These are phyloP conservation scores for Luidia sarsii DNA, from an alignment of 53 echinoderm and acorn worm genomes.

Conservation along the genomic window DNA sequence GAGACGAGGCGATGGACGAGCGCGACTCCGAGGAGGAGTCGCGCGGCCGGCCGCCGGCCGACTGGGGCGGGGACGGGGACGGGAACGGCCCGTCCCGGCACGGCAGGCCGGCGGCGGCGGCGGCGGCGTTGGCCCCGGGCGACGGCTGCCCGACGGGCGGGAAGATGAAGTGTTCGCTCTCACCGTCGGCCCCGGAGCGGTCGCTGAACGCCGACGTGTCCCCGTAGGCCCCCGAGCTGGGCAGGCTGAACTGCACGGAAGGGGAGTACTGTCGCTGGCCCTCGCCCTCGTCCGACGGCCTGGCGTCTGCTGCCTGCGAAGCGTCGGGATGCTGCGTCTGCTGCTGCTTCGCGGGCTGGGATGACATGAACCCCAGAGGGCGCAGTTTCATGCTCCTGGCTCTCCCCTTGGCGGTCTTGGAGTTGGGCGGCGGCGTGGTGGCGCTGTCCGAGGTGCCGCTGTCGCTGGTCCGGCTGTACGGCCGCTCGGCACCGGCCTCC, in stretches of 20 bases:
- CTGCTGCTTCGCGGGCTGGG: neutral
- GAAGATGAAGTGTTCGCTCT: conserved; percentile 37
- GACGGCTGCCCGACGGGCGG: conserved; percentile 3
- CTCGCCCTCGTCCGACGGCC: conserved; percentile 2
- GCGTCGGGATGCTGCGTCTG: neutral
- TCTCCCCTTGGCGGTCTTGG: conserved; percentile 18
- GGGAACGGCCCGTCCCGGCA: neutral
- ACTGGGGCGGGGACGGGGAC: neutral
- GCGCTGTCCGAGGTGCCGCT: conserved; percentile 47
- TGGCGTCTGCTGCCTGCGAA: neutral
- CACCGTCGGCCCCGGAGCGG: neutral
- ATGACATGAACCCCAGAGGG: conserved; percentile 14
- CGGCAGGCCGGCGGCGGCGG: neutral
- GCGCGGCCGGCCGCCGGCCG: neutral
- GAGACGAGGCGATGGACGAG: neutral
- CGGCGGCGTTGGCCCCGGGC: neutral
- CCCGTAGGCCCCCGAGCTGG: neutral
- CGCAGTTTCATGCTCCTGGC: conserved; percentile 44
- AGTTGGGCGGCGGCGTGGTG: conserved; percentile 46
- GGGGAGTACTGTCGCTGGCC: conserved; percentile 9
- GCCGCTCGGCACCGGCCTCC: neutral
- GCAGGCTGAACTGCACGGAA: conserved; percentile 31
- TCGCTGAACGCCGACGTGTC: conserved; percentile 6
- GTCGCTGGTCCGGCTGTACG: conserved; percentile 47
- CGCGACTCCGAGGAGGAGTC: neutral